Evolutionary conservation across 2,113 vertebrate species (phyloP).

Genomic region (Entomyzon cyanotis): DNA sequence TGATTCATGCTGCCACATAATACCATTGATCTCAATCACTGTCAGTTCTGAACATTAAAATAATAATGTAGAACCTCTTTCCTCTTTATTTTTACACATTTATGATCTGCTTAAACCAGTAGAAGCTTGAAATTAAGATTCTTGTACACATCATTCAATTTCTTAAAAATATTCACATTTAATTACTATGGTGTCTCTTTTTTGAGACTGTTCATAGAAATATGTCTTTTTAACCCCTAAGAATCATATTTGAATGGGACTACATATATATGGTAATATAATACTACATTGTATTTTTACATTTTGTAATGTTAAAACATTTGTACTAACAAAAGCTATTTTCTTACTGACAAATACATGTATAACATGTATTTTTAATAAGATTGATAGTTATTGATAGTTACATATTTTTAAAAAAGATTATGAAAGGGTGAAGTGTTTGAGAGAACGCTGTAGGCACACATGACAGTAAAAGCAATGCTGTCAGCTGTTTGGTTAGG

Average conservation of each 20-base stretch:
- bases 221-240: background rate
- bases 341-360: background rate
- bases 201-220: background rate
- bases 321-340: background rate
- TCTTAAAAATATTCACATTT: conserved; percentile 3
- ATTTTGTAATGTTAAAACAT: background rate
- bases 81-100: background rate
- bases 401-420: background rate
- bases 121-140: conserved; percentile 1
- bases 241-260: background rate
- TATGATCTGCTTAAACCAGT: background rate
- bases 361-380: background rate
- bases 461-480: background rate
- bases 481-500: background rate
- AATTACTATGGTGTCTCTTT: background rate
- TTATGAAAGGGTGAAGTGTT: background rate
- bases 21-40: conserved; percentile 56
- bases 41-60: conserved; percentile 37
- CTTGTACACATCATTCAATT: background rate
- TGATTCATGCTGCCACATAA: conserved; percentile 31
- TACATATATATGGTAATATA: background rate
- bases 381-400: background rate
- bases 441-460: background rate
- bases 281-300: background rate
- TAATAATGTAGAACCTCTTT: conserved; percentile 21